Evolutionary conservation across 2,113 vertebrate species (phyloP).

Genomic region (Megaceryle maxima): DNA sequence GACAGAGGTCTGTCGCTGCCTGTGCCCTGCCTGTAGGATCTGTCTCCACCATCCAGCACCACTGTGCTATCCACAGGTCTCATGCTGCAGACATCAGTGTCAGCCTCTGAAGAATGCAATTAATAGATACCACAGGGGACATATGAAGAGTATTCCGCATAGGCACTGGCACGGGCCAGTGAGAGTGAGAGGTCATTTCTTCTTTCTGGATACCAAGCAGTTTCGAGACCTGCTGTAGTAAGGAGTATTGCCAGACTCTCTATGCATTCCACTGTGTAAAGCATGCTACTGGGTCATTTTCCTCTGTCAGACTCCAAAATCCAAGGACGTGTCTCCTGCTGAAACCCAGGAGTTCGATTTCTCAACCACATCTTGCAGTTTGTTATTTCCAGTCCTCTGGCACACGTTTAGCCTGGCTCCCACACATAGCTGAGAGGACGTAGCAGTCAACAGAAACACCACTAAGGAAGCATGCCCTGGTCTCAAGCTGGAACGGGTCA

Average conservation of each 20-base stretch:
- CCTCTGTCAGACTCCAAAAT: background rate
- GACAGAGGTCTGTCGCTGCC: background rate
- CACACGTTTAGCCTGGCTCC: background rate
- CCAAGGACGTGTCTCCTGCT: background rate
- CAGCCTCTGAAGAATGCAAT: background rate
- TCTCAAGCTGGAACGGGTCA: background rate
- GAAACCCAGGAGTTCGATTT: background rate
- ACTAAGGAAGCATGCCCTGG: background rate
- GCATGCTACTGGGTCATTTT: background rate
- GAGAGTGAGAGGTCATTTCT: background rate
- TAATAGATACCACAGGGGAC: too few relatives aligned
- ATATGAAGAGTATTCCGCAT: background rate
- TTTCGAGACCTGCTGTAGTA: background rate
- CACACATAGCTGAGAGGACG: background rate
- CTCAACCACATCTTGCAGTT: background rate
- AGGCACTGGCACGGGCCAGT: rapidly evolving
- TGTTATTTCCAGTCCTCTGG: background rate
- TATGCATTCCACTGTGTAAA: rapidly evolving
- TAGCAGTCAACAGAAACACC: background rate
- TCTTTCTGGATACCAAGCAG: background rate
- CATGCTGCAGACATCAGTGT: background rate
- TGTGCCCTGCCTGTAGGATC: rapidly evolving
- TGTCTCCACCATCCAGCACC: background rate
- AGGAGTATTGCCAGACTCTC: background rate
- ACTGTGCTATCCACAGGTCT: background rate